Evolutionary conservation across 2,797 vertebrate genomes (phyloP).

Genomic region (Liparis tanakae): DNA sequence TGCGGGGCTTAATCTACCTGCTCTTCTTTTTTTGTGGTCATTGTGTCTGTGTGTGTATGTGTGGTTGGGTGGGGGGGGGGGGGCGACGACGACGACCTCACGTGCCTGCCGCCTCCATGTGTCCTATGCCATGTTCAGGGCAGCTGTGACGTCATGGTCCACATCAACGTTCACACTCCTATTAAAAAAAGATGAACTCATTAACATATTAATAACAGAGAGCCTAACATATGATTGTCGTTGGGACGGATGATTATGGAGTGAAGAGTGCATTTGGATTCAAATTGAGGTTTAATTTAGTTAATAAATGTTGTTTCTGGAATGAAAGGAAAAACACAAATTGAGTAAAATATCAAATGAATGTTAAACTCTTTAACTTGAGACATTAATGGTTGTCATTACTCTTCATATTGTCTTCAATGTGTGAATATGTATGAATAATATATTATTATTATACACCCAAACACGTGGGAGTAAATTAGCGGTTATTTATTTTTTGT

Average conservation of each 20-base stretch:
- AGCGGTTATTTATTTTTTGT: background rate
- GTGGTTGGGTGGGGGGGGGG: constrained; percentile 48
- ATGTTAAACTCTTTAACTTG: background rate
- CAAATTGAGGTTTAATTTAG: background rate
- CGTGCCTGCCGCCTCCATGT: constrained; percentile 40
- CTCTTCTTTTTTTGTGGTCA: background rate
- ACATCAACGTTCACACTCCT: too few species aligned
- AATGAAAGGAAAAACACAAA: background rate
- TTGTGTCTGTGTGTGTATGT: too few species aligned
- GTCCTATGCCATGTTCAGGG: background rate
- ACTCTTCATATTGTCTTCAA: background rate
- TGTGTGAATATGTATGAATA: background rate
- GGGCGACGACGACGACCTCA: too few species aligned
- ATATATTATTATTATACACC: background rate
- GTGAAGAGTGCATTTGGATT: too few species aligned
- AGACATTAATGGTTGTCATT: background rate
- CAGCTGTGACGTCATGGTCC: too few species aligned
- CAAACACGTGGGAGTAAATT: background rate
- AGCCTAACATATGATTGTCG: background rate
- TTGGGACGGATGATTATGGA: background rate
- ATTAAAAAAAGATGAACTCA: too few species aligned
- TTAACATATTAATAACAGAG: background rate
- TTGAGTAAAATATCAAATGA: too few species aligned
- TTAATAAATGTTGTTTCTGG: background rate
- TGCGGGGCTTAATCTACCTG: constrained; percentile 55